Evolutionary conservation across 2,797 vertebrate species (phyloP).

Genomic region (Anabas testudineus): DNA sequence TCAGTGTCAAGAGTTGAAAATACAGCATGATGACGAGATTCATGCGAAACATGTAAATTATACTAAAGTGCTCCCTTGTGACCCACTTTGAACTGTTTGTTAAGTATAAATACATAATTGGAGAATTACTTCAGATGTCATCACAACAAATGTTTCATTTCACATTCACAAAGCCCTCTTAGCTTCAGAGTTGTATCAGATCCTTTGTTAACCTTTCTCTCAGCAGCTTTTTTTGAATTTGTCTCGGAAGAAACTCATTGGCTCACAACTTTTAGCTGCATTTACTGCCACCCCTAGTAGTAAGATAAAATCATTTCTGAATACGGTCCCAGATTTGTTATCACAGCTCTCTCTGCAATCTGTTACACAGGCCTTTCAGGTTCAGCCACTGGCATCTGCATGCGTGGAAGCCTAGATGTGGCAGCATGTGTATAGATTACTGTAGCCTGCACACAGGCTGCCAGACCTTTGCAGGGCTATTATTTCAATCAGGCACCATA

Average conservation of each 20-base stretch:
- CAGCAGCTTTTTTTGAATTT: not conserved
- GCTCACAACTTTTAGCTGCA: not conserved
- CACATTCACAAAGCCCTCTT: too few relatives aligned
- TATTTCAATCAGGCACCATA: slow-evolving; percentile 70
- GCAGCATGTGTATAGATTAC: slow-evolving; percentile 38
- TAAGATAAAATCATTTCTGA: not conserved
- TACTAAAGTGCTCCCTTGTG: too few relatives aligned
- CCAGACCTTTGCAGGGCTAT: slow-evolving; percentile 60
- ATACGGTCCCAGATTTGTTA: not conserved
- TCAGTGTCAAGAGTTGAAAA: too few relatives aligned
- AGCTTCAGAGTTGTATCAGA: not conserved
- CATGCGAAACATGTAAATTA: too few relatives aligned
- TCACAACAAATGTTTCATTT: not conserved
- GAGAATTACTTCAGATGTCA: too few relatives aligned
- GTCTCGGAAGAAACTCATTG: not conserved
- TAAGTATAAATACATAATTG: too few relatives aligned
- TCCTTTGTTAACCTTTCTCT: not conserved
- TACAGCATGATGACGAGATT: too few relatives aligned
- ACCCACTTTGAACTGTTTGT: too few relatives aligned
- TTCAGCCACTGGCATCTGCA: slow-evolving; percentile 6
- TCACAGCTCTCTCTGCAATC: not conserved
- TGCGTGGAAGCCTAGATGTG: slow-evolving; percentile 10
- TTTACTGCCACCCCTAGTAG: not conserved
- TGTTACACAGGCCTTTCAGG: not conserved
- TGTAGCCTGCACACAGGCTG: slow-evolving; percentile 24